These are phyloP conservation scores for Aeoliscus strigatus DNA, from an alignment of 2,797 vertebrate genomes.

Conservation along the genomic window DNA sequence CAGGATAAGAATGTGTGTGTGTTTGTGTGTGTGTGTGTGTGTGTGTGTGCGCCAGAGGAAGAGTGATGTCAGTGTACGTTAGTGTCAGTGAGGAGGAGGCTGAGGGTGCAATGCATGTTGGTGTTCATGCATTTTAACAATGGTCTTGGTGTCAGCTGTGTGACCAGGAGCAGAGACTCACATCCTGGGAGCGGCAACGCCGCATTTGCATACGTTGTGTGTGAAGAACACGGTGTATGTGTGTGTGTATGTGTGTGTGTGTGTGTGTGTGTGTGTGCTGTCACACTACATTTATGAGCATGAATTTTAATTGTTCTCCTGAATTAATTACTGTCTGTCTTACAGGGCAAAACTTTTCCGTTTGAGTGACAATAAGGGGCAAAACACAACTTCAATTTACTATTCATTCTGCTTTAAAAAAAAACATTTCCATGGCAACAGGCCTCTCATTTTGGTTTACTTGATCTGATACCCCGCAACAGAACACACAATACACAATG, in stretches of 20 bases:
- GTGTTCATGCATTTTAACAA: slow-evolving; percentile 47
- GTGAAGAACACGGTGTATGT: slow-evolving; percentile 2
- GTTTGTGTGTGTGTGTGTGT: slow-evolving; percentile 20
- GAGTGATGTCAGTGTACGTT: slow-evolving; percentile 36
- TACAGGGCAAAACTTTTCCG: slow-evolving; percentile 6
- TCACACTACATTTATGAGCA: slow-evolving; percentile 7
- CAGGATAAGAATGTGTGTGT: slow-evolving; percentile 27
- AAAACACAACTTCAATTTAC: slow-evolving; percentile 27
- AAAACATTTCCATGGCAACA: slow-evolving; percentile 13
- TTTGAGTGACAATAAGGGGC: not conserved
- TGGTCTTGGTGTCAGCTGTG: slow-evolving; percentile 48
- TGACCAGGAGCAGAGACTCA: slow-evolving; percentile 47
- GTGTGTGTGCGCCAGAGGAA: slow-evolving; percentile 31
- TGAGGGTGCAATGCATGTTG: slow-evolving; percentile 16
- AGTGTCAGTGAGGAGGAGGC: slow-evolving; percentile 33
- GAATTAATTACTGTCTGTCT: slow-evolving; percentile 27
- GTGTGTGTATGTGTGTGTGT: slow-evolving; percentile 1
- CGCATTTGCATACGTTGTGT: slow-evolving; percentile 1
- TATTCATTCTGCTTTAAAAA: slow-evolving; percentile 18
- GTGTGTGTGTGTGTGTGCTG: slow-evolving; percentile 3
- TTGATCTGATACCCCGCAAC: not conserved
- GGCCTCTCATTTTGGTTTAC: slow-evolving; percentile 1
- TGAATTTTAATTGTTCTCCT: slow-evolving; percentile 26
- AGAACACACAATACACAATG: too few relatives aligned
- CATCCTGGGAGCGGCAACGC: slow-evolving; percentile 43